Conservation (phyloP, 2,797 vertebrate genomes). For the Trematomus bernacchii region DNA sequence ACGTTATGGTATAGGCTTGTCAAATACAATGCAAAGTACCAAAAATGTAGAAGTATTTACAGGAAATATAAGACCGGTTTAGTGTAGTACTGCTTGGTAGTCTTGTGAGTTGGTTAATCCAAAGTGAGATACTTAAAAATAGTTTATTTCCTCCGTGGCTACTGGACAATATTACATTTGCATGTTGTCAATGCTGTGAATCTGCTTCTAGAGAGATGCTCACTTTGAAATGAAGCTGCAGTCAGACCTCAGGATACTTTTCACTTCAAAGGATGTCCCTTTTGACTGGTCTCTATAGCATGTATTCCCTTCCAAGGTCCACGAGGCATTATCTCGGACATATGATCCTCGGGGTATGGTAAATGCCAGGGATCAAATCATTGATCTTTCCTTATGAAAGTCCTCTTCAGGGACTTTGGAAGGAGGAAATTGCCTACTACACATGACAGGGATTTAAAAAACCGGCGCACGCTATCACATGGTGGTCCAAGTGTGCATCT, state of each 20-base stretch:
- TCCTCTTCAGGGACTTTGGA: slow-evolving; percentile 64
- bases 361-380: slow-evolving; percentile 70
- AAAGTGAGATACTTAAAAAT: slow-evolving; percentile 6
- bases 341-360: slow-evolving; percentile 44
- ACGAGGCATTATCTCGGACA: slow-evolving; percentile 48
- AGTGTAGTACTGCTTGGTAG: not conserved
- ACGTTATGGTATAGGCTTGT: not conserved
- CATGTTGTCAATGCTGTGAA: slow-evolving; percentile 35
- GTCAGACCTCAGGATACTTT: slow-evolving; percentile 13
- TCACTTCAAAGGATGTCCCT: slow-evolving; percentile 12
- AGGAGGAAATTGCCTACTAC: slow-evolving; percentile 66
- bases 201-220: slow-evolving; percentile 8
- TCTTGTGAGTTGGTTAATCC: not conserved
- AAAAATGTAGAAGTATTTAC: not conserved
- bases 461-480: slow-evolving; percentile 41
- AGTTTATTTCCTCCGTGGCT: not conserved
- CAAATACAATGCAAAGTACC: not conserved
- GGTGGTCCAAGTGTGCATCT: slow-evolving; percentile 55
- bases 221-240: slow-evolving; percentile 6
- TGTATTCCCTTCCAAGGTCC: slow-evolving; percentile 21
- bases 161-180: not conserved
- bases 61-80: not conserved
- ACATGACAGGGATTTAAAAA: slow-evolving; percentile 57
- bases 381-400: slow-evolving; percentile 65
- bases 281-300: slow-evolving; percentile 18